These are phyloP conservation scores for Strigamia maritima DNA, from an alignment of 2,888 invertebrate genomes.

Conservation along the genomic window DNA sequence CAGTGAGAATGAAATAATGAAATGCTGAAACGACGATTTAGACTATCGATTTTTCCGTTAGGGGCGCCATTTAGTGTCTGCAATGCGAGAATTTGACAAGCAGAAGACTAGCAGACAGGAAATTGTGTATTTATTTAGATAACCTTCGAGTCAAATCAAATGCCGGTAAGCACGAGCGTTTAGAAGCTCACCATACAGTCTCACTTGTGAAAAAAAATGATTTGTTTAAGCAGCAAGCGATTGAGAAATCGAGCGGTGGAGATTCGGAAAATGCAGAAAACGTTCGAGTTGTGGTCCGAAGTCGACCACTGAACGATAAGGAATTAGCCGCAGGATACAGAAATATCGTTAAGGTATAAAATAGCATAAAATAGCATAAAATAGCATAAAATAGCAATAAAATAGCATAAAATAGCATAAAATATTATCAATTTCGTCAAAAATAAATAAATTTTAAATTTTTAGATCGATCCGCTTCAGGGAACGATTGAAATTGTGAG, in stretches of 20 bases:
- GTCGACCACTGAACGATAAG: conserved; percentile 84
- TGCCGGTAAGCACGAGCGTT: too few relatives aligned
- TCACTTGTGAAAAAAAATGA: background rate
- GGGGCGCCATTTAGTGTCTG: background rate
- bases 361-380: too few relatives aligned
- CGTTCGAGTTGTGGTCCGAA: conserved; percentile 92
- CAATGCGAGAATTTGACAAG: too few relatives aligned
- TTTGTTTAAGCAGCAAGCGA: background rate
- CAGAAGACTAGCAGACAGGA: too few relatives aligned
- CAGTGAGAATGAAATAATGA: background rate
- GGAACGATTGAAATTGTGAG: conserved; percentile 51
- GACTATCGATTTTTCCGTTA: background rate
- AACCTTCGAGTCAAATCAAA: too few relatives aligned
- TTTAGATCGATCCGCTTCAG: conserved; percentile 52
- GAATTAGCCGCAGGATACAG: conserved; percentile 71
- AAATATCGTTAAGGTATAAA: conserved; percentile 66
- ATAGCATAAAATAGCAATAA: too few relatives aligned
- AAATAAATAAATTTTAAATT: background rate
- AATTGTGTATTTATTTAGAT: too few relatives aligned
- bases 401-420: too few relatives aligned
- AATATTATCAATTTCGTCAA: background rate
- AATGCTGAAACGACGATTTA: background rate
- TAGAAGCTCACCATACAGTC: background rate
- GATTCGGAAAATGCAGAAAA: conserved; percentile 62
- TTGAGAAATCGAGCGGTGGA: background rate